Evolutionary conservation across 2,888 invertebrate species (phyloP), one percentile per base, ranked within the genome.

Genomic region (Lymantria dispar): DNA sequence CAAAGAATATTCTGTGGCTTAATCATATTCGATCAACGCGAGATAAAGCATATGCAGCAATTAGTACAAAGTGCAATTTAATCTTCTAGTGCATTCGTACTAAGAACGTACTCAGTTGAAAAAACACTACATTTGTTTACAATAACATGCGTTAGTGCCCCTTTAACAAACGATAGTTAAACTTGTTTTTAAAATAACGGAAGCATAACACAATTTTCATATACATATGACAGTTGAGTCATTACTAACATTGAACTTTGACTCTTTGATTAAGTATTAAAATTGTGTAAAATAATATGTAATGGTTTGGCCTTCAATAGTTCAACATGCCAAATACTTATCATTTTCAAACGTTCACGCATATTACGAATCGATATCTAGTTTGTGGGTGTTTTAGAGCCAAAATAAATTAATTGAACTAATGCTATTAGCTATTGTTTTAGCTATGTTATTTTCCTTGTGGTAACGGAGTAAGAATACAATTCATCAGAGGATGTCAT

Each of bases 11-110:
- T 33, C 5, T 10, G 33, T 22, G 22, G 22, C 22, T 33, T 33
- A 33, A 33, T 8, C 33, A 10, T 33, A 33, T 33, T 33, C 10
- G 33, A 33, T 7, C 8, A 33, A 33, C 33, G 33, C 33, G 22
- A 22, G 5, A 22, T 5, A 22, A 22, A 22, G 5, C 22, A 22
- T 22, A 33, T 33, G 33, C 33, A 33, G 8, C 33, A 33, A 10
- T 38, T n/a, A 3, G 38, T n/a, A 38, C 39, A 15, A 37, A 43
- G 7, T 29, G 10, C 15, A 12, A 33, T 13, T 7, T 31, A 8
- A 33, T 48, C 13, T 15, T 8, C 46, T 43, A 60, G 79, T 76
- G 54, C 78, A 42, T 53, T 50, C 65, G 78, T 64, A 78, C 76
- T 57, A 45, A 73, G 33, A 53, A 54, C 47, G 64, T 56, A 65